Percentiles rank a stretch among this genome's conserved stretches.
phyloP scores from a whole-genome alignment of 1,140 invertebrate genomes.

The Aplysia californica region DNA sequence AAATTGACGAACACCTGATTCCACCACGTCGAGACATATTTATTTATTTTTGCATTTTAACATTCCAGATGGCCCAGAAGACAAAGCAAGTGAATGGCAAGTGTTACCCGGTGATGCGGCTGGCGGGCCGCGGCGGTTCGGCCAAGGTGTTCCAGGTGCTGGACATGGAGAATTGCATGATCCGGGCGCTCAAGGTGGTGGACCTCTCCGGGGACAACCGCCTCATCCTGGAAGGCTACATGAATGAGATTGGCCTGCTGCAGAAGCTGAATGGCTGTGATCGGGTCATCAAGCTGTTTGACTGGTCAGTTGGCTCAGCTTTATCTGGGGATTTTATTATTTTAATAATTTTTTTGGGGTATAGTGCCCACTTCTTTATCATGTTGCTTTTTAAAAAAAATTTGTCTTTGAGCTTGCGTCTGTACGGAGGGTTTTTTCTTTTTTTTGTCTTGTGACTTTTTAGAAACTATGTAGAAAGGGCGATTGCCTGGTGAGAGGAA shows the following conservation, averaged over 20 bases:
- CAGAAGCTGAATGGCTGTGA: conserved; percentile 84
- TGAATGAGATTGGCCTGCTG: conserved; percentile 92
- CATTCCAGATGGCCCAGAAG: conserved; percentile 34
- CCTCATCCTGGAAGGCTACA: conserved; percentile 79
- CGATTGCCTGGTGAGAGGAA: too few species aligned
- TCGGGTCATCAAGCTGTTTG: conserved; percentile 84
- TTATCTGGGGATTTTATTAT: not conserved
- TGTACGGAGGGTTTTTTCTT: too few species aligned
- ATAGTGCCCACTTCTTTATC: too few species aligned
- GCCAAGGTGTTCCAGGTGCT: conserved; percentile 70
- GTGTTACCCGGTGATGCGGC: conserved; percentile 63
- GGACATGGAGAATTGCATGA: conserved; percentile 57
- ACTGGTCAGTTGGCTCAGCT: conserved; percentile 80
- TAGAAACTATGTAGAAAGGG: too few species aligned
- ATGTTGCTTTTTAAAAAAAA: too few species aligned
- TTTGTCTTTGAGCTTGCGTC: too few species aligned
- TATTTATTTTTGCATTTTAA: too few species aligned
- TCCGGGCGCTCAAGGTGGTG: conserved; percentile 73
- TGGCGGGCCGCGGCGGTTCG: conserved; percentile 74
- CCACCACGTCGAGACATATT: too few species aligned
- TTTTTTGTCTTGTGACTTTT: too few species aligned
- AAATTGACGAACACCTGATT: too few species aligned
- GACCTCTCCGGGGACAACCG: conserved; percentile 69
- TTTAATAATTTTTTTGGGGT: not conserved
- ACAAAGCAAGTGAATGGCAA: conserved; percentile 63